These are phyloP conservation scores for Ricordea florida DNA, from an alignment of 92 coral and sea anemone species.

Conservation along the genomic window DNA sequence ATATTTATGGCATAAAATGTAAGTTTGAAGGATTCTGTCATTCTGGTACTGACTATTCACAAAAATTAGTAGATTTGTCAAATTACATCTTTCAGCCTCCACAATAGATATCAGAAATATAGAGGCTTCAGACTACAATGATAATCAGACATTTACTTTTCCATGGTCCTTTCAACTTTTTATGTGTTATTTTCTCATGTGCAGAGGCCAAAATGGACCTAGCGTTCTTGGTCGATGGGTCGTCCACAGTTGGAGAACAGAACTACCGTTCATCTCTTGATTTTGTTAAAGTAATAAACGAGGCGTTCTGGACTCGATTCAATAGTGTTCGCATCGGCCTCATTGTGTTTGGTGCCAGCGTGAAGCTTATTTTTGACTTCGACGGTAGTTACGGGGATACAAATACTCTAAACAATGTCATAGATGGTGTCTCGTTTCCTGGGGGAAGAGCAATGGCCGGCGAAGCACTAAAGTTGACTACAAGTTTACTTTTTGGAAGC, in stretches of 20 bases:
- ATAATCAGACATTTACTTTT: too few species aligned
- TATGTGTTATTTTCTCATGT: not conserved
- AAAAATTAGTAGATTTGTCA: too few species aligned
- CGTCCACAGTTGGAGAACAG: slow-evolving; percentile 75
- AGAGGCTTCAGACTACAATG: not conserved
- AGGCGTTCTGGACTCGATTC: slow-evolving; percentile 81
- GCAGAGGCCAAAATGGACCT: slow-evolving; percentile 83
- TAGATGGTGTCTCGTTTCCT: slow-evolving; percentile 65
- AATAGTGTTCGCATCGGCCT: slow-evolving; percentile 75
- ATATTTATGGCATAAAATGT: too few species aligned
- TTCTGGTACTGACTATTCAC: too few species aligned
- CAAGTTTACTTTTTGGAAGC: slow-evolving; percentile 65
- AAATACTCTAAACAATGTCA: slow-evolving; percentile 64
- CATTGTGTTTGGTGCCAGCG: slow-evolving; percentile 62
- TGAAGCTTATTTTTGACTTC: slow-evolving; percentile 76
- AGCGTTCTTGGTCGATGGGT: slow-evolving; percentile 86
- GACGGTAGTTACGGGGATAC: slow-evolving; percentile 56
- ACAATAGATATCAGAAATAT: too few species aligned
- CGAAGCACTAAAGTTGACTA: slow-evolving; percentile 61
- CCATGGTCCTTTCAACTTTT: too few species aligned
- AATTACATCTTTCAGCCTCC: too few species aligned
- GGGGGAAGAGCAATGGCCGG: slow-evolving; percentile 70
- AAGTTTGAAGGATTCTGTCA: too few species aligned
- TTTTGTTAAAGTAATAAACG: slow-evolving; percentile 54
- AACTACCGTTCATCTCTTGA: slow-evolving; percentile 67